Percentiles rank a stretch among this genome's conserved stretches.
Conservation (phyloP, 2,888 invertebrate genomes). For the Drosophila macrothrix region DNA sequence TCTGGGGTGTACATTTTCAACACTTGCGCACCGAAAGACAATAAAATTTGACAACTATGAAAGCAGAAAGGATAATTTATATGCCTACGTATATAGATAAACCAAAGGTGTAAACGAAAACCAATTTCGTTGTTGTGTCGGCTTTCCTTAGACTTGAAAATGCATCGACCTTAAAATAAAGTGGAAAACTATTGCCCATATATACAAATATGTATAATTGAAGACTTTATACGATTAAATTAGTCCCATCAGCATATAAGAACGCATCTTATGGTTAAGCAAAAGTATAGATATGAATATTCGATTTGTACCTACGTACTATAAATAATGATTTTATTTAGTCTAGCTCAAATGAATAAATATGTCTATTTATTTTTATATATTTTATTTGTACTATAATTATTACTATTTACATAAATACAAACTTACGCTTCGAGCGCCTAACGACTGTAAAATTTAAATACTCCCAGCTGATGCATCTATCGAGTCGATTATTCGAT, state of each 20-base stretch:
- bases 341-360: neutral
- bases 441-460: neutral
- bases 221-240: neutral
- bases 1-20: constrained; percentile 40
- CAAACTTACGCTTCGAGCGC: neutral
- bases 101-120: constrained; percentile 8
- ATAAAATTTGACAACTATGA: constrained; percentile 53
- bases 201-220: neutral
- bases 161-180: neutral
- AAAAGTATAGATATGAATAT: neutral
- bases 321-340: neutral
- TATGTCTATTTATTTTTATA: neutral
- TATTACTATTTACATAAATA: neutral
- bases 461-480: neutral
- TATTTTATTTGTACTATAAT: neutral
- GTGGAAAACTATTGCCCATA: neutral
- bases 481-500: constrained; percentile 21
- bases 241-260: neutral
- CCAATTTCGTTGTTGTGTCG: constrained; percentile 13
- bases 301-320: neutral
- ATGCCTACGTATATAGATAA: constrained; percentile 18
- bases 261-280: neutral
- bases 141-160: neutral
- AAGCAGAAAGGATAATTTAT: constrained; percentile 51
- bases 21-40: constrained; percentile 54